Evolutionary conservation across 2,797 vertebrate species (phyloP).

Genomic region (Oreonectes daqikongensis): DNA sequence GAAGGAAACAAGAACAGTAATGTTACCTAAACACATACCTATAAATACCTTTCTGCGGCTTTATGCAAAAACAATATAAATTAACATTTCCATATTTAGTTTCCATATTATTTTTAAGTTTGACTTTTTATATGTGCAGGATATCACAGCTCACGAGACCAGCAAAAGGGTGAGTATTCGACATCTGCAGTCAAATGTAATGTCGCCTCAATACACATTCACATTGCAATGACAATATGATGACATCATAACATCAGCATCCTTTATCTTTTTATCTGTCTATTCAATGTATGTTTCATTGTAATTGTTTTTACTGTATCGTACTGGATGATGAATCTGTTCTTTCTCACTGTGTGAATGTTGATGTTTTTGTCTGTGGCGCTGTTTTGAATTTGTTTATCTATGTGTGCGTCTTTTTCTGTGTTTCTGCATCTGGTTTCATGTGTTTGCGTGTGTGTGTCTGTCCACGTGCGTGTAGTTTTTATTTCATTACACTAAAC

Average conservation of each 20-base stretch:
- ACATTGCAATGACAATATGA: neutral
- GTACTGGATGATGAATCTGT: neutral
- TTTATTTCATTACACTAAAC: slow-evolving; percentile 92
- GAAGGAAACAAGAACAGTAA: too few species aligned
- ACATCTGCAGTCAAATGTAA: neutral
- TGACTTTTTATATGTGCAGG: slow-evolving; percentile 69
- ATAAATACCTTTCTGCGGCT: too few species aligned
- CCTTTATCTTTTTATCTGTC: slow-evolving; percentile 40
- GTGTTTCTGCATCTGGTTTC: neutral
- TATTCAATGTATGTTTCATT: slow-evolving; percentile 35
- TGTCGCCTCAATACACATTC: slow-evolving; percentile 3
- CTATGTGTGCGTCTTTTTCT: slow-evolving; percentile 42
- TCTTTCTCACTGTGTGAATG: slow-evolving; percentile 11
- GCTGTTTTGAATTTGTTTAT: slow-evolving; percentile 47
- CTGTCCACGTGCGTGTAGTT: slow-evolving; percentile 76
- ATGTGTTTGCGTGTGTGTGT: slow-evolving; percentile 47
- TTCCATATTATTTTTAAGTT: too few species aligned
- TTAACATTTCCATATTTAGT: neutral
- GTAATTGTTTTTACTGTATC: slow-evolving; percentile 20
- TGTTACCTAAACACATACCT: too few species aligned
- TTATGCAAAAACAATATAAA: neutral
- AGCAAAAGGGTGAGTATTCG: slow-evolving; percentile 86
- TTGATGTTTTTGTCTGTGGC: slow-evolving; percentile 9
- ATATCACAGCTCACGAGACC: slow-evolving; percentile 80
- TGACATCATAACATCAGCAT: slow-evolving; percentile 47